Evolutionary conservation across 2,113 vertebrate species (phyloP).

Genomic region (Tichodroma muraria): DNA sequence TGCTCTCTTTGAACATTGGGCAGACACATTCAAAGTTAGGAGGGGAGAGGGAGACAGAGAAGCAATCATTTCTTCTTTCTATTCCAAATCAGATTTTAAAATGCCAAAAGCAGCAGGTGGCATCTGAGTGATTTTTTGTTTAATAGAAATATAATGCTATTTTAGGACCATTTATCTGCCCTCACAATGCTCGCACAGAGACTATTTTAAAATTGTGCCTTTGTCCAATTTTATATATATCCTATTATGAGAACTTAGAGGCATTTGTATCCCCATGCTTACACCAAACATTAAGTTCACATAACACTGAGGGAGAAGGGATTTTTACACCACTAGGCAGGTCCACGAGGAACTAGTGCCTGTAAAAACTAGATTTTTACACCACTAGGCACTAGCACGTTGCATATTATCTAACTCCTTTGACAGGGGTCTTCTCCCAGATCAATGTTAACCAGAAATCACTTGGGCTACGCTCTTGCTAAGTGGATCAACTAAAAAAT

Average conservation of each 20-base stretch:
- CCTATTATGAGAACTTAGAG: constrained; percentile 1
- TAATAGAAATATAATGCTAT: constrained; percentile 47
- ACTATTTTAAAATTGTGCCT: constrained; percentile 13
- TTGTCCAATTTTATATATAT: constrained; percentile 9
- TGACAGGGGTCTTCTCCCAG: neutral
- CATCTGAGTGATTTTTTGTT: constrained; percentile 40
- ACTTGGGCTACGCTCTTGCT: neutral
- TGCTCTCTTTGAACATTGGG: neutral
- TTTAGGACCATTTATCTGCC: constrained; percentile 39
- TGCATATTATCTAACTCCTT: neutral
- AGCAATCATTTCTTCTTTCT: constrained; percentile 16
- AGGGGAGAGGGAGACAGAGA: constrained; percentile 6
- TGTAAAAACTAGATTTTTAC: too few species aligned
- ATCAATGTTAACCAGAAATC: neutral
- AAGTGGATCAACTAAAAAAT: neutral
- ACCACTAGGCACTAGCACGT: neutral
- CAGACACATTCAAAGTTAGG: neutral
- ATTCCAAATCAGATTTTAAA: constrained; percentile 48
- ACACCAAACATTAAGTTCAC: neutral
- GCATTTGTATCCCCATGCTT: neutral
- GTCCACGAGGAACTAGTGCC: too few species aligned
- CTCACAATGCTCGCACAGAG: neutral
- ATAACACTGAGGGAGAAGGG: neutral
- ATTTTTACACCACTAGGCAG: neutral
- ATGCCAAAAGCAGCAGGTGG: constrained; percentile 56